These are phyloP conservation scores for Holotrichia oblita DNA, from an alignment of 1,140 invertebrate species.

Conservation along the genomic window DNA sequence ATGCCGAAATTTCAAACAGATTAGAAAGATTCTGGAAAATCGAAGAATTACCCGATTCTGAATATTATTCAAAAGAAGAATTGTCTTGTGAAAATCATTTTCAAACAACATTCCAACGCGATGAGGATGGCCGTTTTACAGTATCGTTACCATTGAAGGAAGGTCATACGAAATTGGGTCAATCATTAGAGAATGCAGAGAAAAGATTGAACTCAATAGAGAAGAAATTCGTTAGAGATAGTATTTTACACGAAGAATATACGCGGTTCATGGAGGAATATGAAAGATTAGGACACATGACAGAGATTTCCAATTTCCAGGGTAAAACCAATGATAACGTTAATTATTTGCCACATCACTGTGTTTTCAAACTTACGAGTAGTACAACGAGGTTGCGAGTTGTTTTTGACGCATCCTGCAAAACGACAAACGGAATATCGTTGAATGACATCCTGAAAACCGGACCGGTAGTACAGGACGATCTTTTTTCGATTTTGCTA, in stretches of 20 bases:
- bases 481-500: slow-evolving; percentile 58
- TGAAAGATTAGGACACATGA: slow-evolving; percentile 39
- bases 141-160: slow-evolving; percentile 56
- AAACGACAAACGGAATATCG: slow-evolving; percentile 49
- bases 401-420: slow-evolving; percentile 56
- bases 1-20: slow-evolving; percentile 1
- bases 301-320: background rate
- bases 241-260: background rate
- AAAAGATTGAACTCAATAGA: slow-evolving; percentile 37
- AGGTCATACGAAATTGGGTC: slow-evolving; percentile 48
- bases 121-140: background rate
- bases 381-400: slow-evolving; percentile 47
- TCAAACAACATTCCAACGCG: slow-evolving; percentile 40
- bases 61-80: slow-evolving; percentile 50
- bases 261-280: slow-evolving; percentile 36
- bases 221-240: background rate
- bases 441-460: slow-evolving; percentile 53
- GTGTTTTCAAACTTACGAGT: slow-evolving; percentile 20
- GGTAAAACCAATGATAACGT: slow-evolving; percentile 53
- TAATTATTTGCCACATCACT: slow-evolving; percentile 43
- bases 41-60: slow-evolving; percentile 48
- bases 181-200: slow-evolving; percentile 49
- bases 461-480: slow-evolving; percentile 58
- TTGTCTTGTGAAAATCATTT: slow-evolving; percentile 50
- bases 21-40: slow-evolving; percentile 54